Evolutionary conservation across 1,140 invertebrate genomes (phyloP), one percentile per base, ranked within the genome.

Genomic region (Polypedilum vanderplanki): DNA sequence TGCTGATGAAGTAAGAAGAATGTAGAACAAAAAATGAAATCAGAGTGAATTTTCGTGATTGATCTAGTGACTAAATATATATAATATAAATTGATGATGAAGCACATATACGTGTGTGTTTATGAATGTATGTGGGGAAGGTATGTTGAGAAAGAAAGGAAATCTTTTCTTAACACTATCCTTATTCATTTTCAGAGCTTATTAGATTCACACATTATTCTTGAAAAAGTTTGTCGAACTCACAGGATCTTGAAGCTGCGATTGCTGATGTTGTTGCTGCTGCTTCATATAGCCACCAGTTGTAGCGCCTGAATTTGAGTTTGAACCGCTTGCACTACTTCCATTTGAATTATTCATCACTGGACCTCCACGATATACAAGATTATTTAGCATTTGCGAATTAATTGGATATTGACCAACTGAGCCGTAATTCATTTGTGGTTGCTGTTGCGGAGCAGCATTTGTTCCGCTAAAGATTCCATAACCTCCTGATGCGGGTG

Each of bases 201-300:
- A 57, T 12, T 57, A 70, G 18, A 70, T 70, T 70, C 65, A 70
- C 65, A 70, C 65, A 70, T 70, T 70, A 70, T 70, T 70, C 65
- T 70, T 70, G 18, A 70, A 70, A 70, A 70, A 70, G 20, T 70
- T 70, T 7, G 65, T 81, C 73, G 79, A 75, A 77, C 82, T 83
- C 78, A 82, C 83, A 78, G 83, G 83, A 77, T 83, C 83, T 75
- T 83, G 83, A 77, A 83, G 80, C 76, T 84, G 81, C 73, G 84
- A 84, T 78, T 88, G 87, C 12, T 85, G 24, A 33, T 33, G 85
- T 73, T 87, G 86, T 74, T 84, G 85, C 75, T 85, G 86, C 77
- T 87, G 83, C 40, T 85, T 87, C 77, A 82, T 86, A 7, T 87
- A 84, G 76, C 85, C 84, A 3, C 82, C 17, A 5, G 24, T 33